These are phyloP conservation scores for Plestiodon gilberti DNA, from an alignment of 2,113 vertebrate genomes.

Conservation along the genomic window DNA sequence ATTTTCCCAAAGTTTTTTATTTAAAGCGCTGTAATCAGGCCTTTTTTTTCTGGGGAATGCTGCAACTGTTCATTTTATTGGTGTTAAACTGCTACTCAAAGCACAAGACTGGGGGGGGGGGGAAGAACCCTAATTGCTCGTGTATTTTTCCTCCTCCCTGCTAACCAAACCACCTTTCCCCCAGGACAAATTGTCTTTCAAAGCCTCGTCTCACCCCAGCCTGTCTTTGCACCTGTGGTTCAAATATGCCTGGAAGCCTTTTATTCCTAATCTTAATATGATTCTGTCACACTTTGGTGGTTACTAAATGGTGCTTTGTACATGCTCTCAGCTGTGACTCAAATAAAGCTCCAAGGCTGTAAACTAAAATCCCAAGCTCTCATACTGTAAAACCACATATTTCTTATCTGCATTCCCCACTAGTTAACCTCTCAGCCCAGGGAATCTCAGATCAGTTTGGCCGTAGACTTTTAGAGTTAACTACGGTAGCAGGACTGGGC, in stretches of 20 bases:
- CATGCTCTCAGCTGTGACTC: not conserved
- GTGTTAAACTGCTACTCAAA: not conserved
- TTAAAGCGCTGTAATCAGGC: not conserved
- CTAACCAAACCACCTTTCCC: not conserved
- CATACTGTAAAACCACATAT: too few species aligned
- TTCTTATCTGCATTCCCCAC: too few species aligned
- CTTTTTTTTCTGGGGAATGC: not conserved
- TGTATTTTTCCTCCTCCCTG: too few species aligned
- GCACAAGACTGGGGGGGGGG: too few species aligned
- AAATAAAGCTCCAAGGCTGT: too few species aligned
- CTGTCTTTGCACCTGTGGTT: not conserved
- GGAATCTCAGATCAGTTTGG: too few species aligned
- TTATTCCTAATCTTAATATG: not conserved
- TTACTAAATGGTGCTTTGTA: not conserved
- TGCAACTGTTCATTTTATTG: not conserved
- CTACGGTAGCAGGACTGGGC: too few species aligned
- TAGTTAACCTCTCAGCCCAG: too few species aligned
- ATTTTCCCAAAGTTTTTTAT: not conserved
- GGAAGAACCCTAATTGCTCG: not conserved
- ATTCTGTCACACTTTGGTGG: not conserved
- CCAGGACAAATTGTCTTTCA: not conserved
- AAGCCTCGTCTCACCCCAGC: not conserved
- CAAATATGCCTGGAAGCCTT: too few species aligned
- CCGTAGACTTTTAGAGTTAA: too few species aligned
- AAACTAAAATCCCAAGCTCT: too few species aligned